Evolutionary conservation across 2,113 vertebrate species (phyloP).

Genomic region (Meleagris gallopavo): DNA sequence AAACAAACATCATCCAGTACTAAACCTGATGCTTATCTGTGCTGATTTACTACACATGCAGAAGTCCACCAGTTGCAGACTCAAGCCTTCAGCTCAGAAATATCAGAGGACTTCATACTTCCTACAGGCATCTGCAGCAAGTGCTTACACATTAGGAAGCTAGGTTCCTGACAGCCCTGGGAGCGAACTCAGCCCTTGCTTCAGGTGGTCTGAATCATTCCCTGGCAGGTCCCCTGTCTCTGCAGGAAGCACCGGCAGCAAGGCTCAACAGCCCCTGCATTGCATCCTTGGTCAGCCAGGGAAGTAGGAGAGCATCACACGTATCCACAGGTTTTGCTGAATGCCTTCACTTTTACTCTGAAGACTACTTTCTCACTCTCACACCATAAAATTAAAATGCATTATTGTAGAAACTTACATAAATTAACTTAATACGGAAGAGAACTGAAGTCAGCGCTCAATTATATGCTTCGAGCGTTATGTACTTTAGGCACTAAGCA

Average conservation of each 20-base stretch:
- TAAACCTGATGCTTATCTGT: background rate
- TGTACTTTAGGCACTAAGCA: background rate
- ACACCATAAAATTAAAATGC: background rate
- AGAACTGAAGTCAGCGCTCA: background rate
- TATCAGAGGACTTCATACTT: background rate
- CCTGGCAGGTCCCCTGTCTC: background rate
- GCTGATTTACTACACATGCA: background rate
- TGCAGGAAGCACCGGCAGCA: background rate
- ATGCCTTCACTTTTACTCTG: background rate
- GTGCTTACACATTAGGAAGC: background rate
- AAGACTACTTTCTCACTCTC: background rate
- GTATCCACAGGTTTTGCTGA: background rate
- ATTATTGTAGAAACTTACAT: background rate
- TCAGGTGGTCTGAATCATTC: background rate
- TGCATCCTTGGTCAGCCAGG: fast-evolving
- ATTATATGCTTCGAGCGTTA: fast-evolving
- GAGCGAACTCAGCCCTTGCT: background rate
- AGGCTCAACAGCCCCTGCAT: background rate
- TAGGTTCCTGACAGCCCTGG: background rate
- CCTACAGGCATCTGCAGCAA: background rate
- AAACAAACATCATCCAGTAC: background rate
- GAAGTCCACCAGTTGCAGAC: background rate
- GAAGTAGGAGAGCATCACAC: background rate
- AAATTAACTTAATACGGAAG: background rate
- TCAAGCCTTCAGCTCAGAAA: background rate